Evolutionary conservation across 2,797 vertebrate species (phyloP), one percentile per base, ranked within the genome.

Genomic region (Sebastes cheni): DNA sequence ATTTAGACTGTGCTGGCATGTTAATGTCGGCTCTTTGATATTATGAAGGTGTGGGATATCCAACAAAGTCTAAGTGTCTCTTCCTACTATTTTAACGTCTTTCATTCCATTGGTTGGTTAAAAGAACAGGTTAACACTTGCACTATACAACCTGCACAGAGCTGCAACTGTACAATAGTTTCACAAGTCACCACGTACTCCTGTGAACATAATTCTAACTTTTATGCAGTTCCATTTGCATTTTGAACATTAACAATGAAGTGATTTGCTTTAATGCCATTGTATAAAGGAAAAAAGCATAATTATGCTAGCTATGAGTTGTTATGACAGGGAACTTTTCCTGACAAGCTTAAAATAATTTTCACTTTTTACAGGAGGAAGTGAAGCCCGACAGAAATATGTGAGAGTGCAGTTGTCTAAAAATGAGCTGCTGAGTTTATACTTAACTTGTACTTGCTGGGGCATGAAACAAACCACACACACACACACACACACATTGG

Each of bases 41-140:
- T 12, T 1, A 54, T 2, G 8, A 52, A 4, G 27, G 9, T 36
- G 13, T 50, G 12, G 23, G 2, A 20, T n/a, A 18, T 34, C 27
- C 8, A 34, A 58, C 32, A 22, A 34, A 64, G 27, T 30, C 36
- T 27, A 8, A 52, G 13, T 6, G 2, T 25, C 16, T 73, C 8
- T n/a, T 27, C 8, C 52, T 14, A 22, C 18, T 42, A 6, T 11
- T 60, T 68, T 10, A 9, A 54, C 6, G 13, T 65, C 10, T 30
- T 60, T 79, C 20, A 56, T 58, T 39, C 25, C 23, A 55, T 5
- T 27, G 56, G 25, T 64, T 54, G 46, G 22, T 23, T 34, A 23
- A 9, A 25, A 74, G 50, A 75, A 67, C 79, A 82, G 50, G 79
- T 79, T 73, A 77, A 72, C 80, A 82, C 79, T 82, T 72, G 86